These are phyloP conservation scores for Caretta caretta DNA, from an alignment of 2,113 vertebrate species.

Conservation along the genomic window DNA sequence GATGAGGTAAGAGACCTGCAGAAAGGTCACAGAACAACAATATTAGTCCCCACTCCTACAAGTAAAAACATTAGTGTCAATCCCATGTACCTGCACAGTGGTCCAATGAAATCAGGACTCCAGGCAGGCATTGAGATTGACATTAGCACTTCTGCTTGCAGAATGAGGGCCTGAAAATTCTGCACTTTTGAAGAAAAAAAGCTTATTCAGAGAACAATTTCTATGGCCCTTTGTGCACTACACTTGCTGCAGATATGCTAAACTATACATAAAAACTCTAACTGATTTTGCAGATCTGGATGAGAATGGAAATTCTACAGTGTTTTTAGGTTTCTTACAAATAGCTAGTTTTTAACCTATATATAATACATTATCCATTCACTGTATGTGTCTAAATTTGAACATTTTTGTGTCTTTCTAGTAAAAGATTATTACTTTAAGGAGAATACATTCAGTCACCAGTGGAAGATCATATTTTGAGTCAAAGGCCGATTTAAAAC, in stretches of 20 bases:
- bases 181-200: background rate
- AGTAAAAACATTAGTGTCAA: background rate
- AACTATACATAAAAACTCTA: background rate
- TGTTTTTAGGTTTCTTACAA: background rate
- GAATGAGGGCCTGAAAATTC: background rate
- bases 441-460: background rate
- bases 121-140: background rate
- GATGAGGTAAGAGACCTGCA: background rate
- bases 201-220: background rate
- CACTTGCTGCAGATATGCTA: background rate
- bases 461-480: background rate
- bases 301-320: background rate
- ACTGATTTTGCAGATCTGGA: rapidly evolving
- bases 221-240: background rate
- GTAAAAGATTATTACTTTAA: background rate
- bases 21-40: background rate
- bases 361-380: background rate
- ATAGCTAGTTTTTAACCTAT: background rate
- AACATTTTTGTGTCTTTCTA: background rate
- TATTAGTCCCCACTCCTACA: background rate
- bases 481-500: background rate
- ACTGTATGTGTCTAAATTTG: background rate
- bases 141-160: background rate
- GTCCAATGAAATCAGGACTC: background rate
- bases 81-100: background rate